Base-by-base conservation (phyloP, 1,140 invertebrate species). In the Drosophila takahashii region DNA sequence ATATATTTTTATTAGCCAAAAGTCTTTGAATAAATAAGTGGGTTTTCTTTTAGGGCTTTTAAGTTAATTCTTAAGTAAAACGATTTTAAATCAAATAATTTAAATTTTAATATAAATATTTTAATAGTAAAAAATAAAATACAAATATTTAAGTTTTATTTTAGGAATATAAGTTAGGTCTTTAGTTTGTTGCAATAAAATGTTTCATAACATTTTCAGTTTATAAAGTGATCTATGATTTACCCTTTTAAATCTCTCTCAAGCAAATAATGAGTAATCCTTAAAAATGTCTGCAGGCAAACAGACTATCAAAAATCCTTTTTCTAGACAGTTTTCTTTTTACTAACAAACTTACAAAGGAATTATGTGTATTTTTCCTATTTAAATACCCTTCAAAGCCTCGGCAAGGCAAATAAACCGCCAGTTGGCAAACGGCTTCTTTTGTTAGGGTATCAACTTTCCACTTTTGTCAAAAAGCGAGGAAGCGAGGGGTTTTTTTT, bases 391-490 rank as follows among this genome's bases (percentile, higher is more conserved):
- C 61, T 57, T 39, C 32, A 65, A 65, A 65, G 16, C 32, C 11
- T 11, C 11, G 18, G 0, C 51, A 10, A 13, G 16, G 44, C 34
- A 66, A 66, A 66, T 61, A 66, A 32, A 41, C 42, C 34, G 34
- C 34, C 27, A 22, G 54, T 27, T 45, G 1, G 26, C 54, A 57
- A 42, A 34, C 37, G 32, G 53, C 48, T n/a, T 11, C 29, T 16
- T 53, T 54, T 53, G 59, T 32, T 50, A 69, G 65, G 36, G 48
- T 69, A 69, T 69, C 65, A 67, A 22, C 65, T 69, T 69, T 69
- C 60, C 48, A 37, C 48, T 69, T 37, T 52, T 69, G 32, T 66
- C 48, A 45, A 53, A 53, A 48, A 39, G 48, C 61, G 39, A 26
- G 45, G 51, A 32, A 34, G 41, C 41, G 45, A 42, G 62, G 51